Evolutionary conservation across 2,113 vertebrate species (phyloP).

Genomic region (Pleuronectes platessa): DNA sequence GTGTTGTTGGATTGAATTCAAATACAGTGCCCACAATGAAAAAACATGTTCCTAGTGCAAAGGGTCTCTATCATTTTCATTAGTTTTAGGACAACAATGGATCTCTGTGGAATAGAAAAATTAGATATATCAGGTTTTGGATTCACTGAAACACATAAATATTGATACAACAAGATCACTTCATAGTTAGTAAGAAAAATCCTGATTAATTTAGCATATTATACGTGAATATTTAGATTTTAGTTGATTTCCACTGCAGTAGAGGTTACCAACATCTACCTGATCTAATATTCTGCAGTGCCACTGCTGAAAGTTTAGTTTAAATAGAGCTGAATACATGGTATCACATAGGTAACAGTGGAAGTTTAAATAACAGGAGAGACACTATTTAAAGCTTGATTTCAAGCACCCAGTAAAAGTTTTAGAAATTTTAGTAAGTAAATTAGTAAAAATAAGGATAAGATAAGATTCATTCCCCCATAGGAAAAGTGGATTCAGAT

Average conservation of each 20-base stretch:
- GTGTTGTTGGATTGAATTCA: not conserved
- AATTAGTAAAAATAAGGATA: not conserved
- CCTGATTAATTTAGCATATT: too few relatives aligned
- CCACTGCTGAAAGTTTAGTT: constrained; percentile 38
- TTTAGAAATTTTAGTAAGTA: not conserved
- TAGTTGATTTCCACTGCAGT: constrained; percentile 48
- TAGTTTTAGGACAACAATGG: not conserved
- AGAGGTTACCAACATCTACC: constrained; percentile 53
- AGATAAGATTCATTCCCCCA: too few relatives aligned
- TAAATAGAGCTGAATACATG: not conserved
- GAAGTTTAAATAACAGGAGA: not conserved
- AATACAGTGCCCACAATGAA: not conserved
- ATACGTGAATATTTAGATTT: too few relatives aligned
- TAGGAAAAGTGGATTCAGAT: not conserved
- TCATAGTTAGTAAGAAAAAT: not conserved
- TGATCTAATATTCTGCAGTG: constrained; percentile 64
- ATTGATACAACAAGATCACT: not conserved
- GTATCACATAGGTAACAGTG: not conserved
- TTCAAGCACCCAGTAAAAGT: not conserved
- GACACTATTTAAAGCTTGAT: not conserved
- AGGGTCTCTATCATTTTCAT: not conserved
- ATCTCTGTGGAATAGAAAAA: not conserved
- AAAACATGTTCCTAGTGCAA: too few relatives aligned
- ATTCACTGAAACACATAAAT: not conserved
- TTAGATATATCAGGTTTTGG: not conserved